Percentiles rank a stretch among this genome's conserved stretches.
Evolutionary conservation across 2,113 vertebrate genomes (phyloP).

Genomic region (Orientallactaga bullata): DNA sequence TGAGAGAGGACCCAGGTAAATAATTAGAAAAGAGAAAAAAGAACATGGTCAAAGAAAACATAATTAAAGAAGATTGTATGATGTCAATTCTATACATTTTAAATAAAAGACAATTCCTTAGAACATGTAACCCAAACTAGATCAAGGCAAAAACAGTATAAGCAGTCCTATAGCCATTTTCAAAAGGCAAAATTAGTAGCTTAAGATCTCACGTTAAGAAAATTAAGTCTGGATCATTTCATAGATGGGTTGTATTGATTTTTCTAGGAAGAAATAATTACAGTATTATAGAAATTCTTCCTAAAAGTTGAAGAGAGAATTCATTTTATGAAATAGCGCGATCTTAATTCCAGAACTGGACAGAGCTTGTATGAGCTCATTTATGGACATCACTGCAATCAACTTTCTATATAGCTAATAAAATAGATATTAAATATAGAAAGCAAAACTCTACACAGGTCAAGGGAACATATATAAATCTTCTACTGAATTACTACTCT

Average conservation of each 20-base stretch:
- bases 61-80: neutral
- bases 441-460: neutral
- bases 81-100: neutral
- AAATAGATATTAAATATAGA: neutral
- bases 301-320: neutral
- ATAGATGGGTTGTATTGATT: neutral
- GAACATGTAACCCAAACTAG: neutral
- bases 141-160: neutral
- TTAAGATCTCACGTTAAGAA: neutral
- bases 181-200: neutral
- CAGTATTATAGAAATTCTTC: constrained; percentile 14
- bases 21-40: neutral
- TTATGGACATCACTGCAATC: neutral
- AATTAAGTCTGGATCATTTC: neutral
- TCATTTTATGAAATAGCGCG: neutral
- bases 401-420: neutral
- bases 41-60: neutral
- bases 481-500: neutral
- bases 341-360: neutral
- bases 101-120: neutral
- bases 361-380: neutral
- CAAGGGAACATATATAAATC: neutral
- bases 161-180: neutral
- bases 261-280: neutral
- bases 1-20: neutral